Conservation (phyloP, 2,888 invertebrate species). For the Pristionchus japonicus region DNA sequence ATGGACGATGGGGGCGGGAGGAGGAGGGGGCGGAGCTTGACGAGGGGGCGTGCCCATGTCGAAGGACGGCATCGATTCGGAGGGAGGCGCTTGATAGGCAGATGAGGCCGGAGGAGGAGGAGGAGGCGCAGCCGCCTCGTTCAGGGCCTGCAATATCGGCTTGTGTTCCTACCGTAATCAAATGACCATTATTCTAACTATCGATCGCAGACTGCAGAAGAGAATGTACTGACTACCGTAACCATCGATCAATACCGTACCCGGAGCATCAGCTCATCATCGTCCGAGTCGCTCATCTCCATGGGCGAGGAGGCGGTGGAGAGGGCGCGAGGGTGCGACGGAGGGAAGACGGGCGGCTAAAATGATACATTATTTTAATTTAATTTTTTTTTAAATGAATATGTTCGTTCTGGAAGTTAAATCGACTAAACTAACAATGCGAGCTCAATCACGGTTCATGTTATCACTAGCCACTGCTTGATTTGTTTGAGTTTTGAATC, state of each 20-base stretch:
- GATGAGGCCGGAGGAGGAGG: neutral
- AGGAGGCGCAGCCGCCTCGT: neutral
- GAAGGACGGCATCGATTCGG: conserved; percentile 15
- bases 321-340: neutral
- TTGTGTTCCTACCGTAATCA: neutral
- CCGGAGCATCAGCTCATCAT: neutral
- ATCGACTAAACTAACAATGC: no score
- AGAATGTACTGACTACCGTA: neutral
- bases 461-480: no score
- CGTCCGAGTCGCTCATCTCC: conserved; percentile 46
- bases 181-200: neutral
- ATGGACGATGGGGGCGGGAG: neutral
- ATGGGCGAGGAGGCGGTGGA: conserved; percentile 1
- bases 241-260: neutral
- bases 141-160: neutral
- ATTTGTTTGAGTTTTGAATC: no score
- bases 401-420: no score
- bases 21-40: neutral
- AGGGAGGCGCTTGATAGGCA: neutral
- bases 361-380: neutral
- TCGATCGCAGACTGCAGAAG: neutral
- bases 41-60: neutral
- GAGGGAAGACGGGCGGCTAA: neutral
- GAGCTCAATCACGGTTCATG: no score
- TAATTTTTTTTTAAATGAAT: no score